A percentile compares a stretch with the other conserved stretches of the same genome.
Conservation (phyloP, 1,140 invertebrate species). For the Acromyrmex heyeri region DNA sequence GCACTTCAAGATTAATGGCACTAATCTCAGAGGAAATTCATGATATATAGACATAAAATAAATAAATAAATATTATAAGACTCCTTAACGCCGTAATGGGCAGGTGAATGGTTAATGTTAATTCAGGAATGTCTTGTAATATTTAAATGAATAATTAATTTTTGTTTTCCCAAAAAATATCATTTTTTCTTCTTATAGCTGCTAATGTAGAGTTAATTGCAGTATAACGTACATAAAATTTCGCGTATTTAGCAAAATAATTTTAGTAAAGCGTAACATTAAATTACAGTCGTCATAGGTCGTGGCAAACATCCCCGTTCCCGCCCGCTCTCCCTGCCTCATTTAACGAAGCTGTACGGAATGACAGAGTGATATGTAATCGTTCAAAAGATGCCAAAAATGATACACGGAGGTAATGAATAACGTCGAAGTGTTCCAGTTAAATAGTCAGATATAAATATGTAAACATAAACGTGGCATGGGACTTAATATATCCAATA, state of each 20-base stretch:
- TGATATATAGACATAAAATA: neutral
- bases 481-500: conserved; percentile 69
- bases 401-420: conserved; percentile 62
- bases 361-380: conserved; percentile 53
- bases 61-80: conserved; percentile 16
- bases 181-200: neutral
- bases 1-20: conserved; percentile 33
- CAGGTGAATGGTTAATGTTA: conserved; percentile 8
- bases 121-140: conserved; percentile 29
- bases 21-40: conserved; percentile 10
- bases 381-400: conserved; percentile 55
- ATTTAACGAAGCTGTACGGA: conserved; percentile 63
- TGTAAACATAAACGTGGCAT: conserved; percentile 67
- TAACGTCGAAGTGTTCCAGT: conserved; percentile 73
- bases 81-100: neutral
- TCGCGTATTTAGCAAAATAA: neutral
- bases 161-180: neutral
- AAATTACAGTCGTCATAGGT: conserved; percentile 31
- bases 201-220: neutral
- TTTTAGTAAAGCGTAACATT: neutral
- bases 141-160: conserved; percentile 9
- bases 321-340: conserved; percentile 12
- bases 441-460: conserved; percentile 72
- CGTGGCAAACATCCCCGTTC: conserved; percentile 6
- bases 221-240: conserved; percentile 18